Conservation (phyloP, 2,888 invertebrate genomes). For the Melanophora roralis region DNA sequence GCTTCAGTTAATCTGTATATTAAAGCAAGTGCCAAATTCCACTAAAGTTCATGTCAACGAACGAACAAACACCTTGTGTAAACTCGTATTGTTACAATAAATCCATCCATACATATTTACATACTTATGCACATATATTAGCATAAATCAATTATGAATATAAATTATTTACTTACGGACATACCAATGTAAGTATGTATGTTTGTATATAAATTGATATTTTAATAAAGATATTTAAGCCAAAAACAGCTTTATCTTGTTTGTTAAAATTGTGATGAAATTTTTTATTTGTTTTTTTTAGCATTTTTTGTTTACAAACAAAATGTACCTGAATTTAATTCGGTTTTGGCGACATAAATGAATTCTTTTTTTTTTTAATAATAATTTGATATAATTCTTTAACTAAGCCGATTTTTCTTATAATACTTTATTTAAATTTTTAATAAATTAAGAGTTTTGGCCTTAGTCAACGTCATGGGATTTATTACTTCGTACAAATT, state of each 20-base stretch:
- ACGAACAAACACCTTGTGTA: background rate
- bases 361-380: too few relatives aligned
- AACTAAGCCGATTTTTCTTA: background rate
- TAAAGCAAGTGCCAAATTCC: slow-evolving; percentile 38
- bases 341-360: too few relatives aligned
- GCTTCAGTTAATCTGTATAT: slow-evolving; percentile 17
- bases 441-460: background rate
- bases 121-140: too few relatives aligned
- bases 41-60: slow-evolving; percentile 47
- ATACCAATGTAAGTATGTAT: too few relatives aligned
- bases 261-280: slow-evolving; percentile 9
- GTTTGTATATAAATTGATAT: background rate
- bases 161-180: too few relatives aligned
- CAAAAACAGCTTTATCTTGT: background rate
- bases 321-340: too few relatives aligned
- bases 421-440: too few relatives aligned
- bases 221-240: background rate
- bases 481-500: too few relatives aligned
- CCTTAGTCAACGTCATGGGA: background rate
- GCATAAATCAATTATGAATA: slow-evolving; percentile 9
- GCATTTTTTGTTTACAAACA: slow-evolving; percentile 3
- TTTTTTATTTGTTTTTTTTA: background rate
- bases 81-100: background rate
- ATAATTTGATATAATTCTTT: background rate
- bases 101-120: background rate